Percentiles rank a stretch among this genome's conserved stretches.
Conservation (phyloP, 2,113 vertebrate species). For the Mesocricetus auratus region DNA sequence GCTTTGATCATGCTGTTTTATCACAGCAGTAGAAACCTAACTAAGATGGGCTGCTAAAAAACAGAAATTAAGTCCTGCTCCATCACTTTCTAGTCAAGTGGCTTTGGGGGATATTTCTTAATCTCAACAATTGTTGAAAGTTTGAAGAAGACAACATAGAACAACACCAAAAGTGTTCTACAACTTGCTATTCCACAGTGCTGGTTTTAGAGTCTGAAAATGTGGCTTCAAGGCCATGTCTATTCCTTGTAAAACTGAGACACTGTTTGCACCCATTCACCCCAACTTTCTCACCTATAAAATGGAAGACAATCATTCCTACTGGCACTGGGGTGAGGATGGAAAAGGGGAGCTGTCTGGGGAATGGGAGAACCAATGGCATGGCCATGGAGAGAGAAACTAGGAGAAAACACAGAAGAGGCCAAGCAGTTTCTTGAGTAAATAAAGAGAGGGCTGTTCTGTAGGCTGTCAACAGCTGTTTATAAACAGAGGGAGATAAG, state of each 20-base stretch:
- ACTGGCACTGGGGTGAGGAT: background rate
- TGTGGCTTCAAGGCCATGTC: background rate
- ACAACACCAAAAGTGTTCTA: background rate
- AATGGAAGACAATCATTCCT: background rate
- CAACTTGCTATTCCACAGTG: background rate
- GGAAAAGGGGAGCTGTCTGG: rapidly evolving
- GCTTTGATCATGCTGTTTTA: background rate
- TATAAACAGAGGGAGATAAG: background rate
- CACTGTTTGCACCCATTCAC: background rate
- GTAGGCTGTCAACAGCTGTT: background rate
- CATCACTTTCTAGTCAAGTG: background rate
- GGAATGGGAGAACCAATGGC: background rate
- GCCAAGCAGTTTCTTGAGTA: background rate
- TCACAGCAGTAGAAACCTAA: background rate
- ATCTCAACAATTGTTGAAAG: background rate
- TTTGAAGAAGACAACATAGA: background rate
- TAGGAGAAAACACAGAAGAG: background rate
- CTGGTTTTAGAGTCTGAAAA: background rate
- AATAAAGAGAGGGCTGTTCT: background rate
- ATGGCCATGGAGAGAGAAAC: background rate
- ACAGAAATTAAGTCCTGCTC: background rate
- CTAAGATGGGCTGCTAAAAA: background rate
- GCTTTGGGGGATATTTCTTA: background rate
- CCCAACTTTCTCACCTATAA: background rate
- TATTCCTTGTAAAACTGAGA: background rate